phyloP scores from a whole-genome alignment of 2,888 invertebrate species.

The Agrochola lychnidis region DNA sequence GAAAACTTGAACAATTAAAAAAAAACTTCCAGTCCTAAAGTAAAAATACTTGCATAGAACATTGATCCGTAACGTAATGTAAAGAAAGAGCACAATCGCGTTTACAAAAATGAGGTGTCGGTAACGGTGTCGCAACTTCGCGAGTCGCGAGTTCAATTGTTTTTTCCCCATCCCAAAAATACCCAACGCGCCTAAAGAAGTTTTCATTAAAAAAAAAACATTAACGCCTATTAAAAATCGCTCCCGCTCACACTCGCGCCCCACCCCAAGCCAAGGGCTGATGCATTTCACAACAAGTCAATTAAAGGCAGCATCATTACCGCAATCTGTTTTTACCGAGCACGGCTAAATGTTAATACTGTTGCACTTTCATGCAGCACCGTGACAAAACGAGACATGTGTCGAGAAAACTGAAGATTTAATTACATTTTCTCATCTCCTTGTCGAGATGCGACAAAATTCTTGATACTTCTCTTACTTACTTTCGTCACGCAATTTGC shows the following conservation, averaged over 20 bases:
- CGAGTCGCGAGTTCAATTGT: too few relatives aligned
- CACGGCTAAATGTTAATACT: conserved; percentile 70
- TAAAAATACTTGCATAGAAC: too few relatives aligned
- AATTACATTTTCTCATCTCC: conserved; percentile 1
- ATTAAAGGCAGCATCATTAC: conserved; percentile 83
- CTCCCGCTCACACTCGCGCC: conserved; percentile 62
- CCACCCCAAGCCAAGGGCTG: conserved; percentile 66
- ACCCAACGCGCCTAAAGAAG: too few relatives aligned
- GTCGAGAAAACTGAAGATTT: conserved; percentile 3
- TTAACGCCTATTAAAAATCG: conserved; percentile 41
- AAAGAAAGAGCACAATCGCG: too few relatives aligned
- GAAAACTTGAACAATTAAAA: too few relatives aligned
- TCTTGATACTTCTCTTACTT: background rate
- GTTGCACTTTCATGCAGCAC: conserved; percentile 60
- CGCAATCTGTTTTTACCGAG: conserved; percentile 76
- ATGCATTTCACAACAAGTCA: conserved; percentile 85
- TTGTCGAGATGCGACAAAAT: background rate
- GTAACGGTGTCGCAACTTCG: too few relatives aligned
- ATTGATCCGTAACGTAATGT: too few relatives aligned
- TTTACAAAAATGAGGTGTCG: too few relatives aligned
- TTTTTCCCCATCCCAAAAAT: too few relatives aligned
- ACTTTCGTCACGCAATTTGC: too few relatives aligned
- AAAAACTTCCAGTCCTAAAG: too few relatives aligned
- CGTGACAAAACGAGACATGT: conserved; percentile 23
- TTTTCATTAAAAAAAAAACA: too few relatives aligned